Evolutionary conservation across 2,113 vertebrate species (phyloP), one percentile per base, ranked within the genome.

Genomic region (Nematolebias whitei): DNA sequence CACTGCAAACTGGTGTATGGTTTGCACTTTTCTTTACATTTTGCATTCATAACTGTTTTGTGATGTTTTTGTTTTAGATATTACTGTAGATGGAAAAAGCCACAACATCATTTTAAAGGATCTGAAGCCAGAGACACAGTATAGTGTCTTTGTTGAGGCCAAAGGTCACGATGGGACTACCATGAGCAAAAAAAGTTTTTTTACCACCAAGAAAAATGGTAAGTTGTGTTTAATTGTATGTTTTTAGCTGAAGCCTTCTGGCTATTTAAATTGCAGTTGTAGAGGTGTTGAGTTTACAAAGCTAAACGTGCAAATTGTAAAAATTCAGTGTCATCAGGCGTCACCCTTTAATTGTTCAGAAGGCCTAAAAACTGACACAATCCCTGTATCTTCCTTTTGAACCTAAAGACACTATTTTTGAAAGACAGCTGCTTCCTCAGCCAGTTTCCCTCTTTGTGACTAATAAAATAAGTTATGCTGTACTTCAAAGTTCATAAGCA

Each of bases 121-220:
- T 15, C 87, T 98, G 72, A 78, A 64, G 43, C 85, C 91, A n/a
- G 63, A 86, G 62, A 94, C 90, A 0, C 71, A 88, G 0, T 96
- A 97, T 63, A 86, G 48, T 2, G 74, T 92, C 43, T 23, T 50
- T 40, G 84, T 97, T 4, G 76, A 83, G 85, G 95, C 93, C 74
- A 92, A 29, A 40, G 93, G 91, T 51, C 48, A 1, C 2, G 93
- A 80, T 35, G 94, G 94, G 18, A 85, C 79, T 0, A 68, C 14
- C 10, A 87, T 0, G 0, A 92, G 94, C 69, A 64, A 10, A 0
- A 39, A 1, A 1, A 80, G 76, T 40, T 51, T 52, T 15, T 96
- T 96, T 74, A 90, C 41, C 52, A 97, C 95, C n/a, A 80, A 78
- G 14, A 87, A 68, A 64, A 18, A 93, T 22, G 87, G 96, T 98